Evolutionary conservation across 2,888 invertebrate genomes (phyloP).

Genomic region (Tiliacea citrago): DNA sequence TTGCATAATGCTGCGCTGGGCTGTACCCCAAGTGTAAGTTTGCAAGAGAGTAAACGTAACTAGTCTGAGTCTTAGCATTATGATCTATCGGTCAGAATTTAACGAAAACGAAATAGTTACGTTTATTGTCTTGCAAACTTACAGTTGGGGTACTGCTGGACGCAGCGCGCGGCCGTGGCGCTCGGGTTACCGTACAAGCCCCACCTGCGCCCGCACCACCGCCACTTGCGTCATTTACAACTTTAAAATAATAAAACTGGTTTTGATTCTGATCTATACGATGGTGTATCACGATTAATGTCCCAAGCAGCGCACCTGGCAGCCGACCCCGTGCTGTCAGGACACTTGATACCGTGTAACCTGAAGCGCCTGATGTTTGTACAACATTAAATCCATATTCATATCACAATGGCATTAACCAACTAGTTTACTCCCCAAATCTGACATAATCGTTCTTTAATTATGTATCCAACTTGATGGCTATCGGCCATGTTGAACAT

Average conservation of each 20-base stretch:
- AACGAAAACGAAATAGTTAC: no score
- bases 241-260: slow-evolving; percentile 90
- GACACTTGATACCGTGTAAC: slow-evolving; percentile 79
- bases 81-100: no score
- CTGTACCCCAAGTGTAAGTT: no score
- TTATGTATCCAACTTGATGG: slow-evolving; percentile 64
- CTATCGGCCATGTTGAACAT: slow-evolving; percentile 48
- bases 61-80: no score
- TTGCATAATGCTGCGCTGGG: slow-evolving; percentile 48
- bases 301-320: slow-evolving; percentile 85
- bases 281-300: slow-evolving; percentile 88
- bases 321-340: slow-evolving; percentile 81
- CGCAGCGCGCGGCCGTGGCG: slow-evolving; percentile 70
- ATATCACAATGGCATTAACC: slow-evolving; percentile 76
- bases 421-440: slow-evolving; percentile 68
- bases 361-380: slow-evolving; percentile 73
- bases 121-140: no score
- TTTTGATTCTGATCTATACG: slow-evolving; percentile 89
- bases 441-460: slow-evolving; percentile 73
- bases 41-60: no score
- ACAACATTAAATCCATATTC: slow-evolving; percentile 77
- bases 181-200: slow-evolving; percentile 81
- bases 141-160: no score
- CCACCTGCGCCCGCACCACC: slow-evolving; percentile 84
- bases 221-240: slow-evolving; percentile 90